A percentile compares a stretch with the other conserved stretches of the same genome.
Conservation (phyloP, 2,113 vertebrate genomes). For the Panthera tigris region DNA sequence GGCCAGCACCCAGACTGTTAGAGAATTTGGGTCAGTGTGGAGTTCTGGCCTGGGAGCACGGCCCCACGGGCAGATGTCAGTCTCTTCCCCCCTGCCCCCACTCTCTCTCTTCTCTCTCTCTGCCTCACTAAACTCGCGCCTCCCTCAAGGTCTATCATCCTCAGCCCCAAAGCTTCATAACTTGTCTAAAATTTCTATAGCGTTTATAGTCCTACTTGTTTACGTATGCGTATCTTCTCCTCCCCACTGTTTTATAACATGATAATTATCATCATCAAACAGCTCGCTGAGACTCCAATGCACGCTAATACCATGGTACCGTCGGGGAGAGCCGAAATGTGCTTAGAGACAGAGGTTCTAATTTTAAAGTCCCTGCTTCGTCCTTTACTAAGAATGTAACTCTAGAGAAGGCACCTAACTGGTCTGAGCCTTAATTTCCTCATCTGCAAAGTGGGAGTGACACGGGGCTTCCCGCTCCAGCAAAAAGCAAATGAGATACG, state of each 20-base stretch:
- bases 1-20: not conserved
- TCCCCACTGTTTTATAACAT: conserved; percentile 38
- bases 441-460: conserved; percentile 13
- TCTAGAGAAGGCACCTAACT: not conserved
- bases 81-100: not conserved
- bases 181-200: conserved; percentile 33
- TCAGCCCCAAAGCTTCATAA: not conserved
- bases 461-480: not conserved
- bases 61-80: not conserved
- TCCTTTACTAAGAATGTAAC: not conserved
- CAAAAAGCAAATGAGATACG: not conserved
- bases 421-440: not conserved
- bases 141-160: not conserved
- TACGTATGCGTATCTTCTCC: not conserved
- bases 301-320: not conserved
- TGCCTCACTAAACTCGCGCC: not conserved
- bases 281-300: not conserved
- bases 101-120: not conserved
- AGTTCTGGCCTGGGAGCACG: not conserved
- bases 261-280: conserved; percentile 54
- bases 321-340: conserved; percentile 30
- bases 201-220: conserved; percentile 12
- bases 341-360: conserved; percentile 2
- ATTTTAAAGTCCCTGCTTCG: conserved; percentile 44
- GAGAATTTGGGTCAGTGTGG: conserved; percentile 2